These are phyloP conservation scores for Oreotragus oreotragus DNA, from an alignment of 2,113 vertebrate species.

Conservation along the genomic window DNA sequence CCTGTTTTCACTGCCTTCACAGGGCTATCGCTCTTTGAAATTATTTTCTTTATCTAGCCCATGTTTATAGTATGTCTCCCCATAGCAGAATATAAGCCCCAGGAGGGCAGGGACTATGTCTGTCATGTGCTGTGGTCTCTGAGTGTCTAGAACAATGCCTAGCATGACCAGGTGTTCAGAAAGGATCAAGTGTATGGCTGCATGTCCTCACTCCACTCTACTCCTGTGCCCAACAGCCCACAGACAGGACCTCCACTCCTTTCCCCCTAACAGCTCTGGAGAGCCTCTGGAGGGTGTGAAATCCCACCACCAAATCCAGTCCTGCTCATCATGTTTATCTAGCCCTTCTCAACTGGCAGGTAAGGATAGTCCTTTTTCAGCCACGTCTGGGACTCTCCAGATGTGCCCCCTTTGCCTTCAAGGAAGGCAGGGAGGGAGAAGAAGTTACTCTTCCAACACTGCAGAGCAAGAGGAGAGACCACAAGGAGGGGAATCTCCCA, in stretches of 20 bases:
- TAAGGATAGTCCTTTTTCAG: neutral
- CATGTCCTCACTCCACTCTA: neutral
- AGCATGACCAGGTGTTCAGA: neutral
- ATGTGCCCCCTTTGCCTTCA: neutral
- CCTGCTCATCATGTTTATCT: neutral
- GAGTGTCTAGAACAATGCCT: neutral
- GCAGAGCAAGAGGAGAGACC: neutral
- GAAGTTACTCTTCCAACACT: neutral
- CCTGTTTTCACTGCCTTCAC: neutral
- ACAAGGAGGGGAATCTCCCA: neutral
- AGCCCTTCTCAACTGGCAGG: neutral
- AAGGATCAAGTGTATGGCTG: neutral
- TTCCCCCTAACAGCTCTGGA: neutral
- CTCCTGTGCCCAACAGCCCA: neutral
- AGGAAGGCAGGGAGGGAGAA: neutral
- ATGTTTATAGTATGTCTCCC: neutral
- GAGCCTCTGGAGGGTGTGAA: neutral
- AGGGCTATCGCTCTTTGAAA: neutral
- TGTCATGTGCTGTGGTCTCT: neutral
- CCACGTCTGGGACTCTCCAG: neutral
- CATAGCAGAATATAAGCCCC: neutral
- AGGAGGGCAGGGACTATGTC: neutral
- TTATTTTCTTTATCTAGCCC: conserved; percentile 29
- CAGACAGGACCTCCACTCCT: neutral
- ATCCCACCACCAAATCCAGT: neutral